Evolutionary conservation across 1,140 invertebrate genomes (phyloP).

Genomic region (Oedothorax gibbosus): DNA sequence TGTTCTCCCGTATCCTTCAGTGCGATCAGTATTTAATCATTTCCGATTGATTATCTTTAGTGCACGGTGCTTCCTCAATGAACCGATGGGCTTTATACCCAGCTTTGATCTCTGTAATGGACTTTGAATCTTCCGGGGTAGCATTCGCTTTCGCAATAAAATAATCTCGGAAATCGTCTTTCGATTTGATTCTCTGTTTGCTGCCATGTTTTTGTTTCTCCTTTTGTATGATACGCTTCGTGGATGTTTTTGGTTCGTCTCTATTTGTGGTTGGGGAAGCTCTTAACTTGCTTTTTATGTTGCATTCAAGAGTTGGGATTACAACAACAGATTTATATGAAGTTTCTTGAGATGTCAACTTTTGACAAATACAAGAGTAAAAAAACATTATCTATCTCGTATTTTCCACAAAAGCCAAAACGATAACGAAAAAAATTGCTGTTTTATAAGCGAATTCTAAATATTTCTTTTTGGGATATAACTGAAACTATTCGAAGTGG

Average conservation of each 20-base stretch:
- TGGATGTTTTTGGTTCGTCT: constrained; percentile 13
- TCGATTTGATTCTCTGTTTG: constrained; percentile 26
- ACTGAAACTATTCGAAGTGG: too few relatives aligned
- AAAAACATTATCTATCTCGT: too few relatives aligned
- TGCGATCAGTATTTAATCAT: neutral
- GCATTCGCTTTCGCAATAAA: constrained; percentile 13
- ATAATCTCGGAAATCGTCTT: constrained; percentile 25
- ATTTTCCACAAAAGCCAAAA: too few relatives aligned
- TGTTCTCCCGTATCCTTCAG: too few relatives aligned
- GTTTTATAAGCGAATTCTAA: too few relatives aligned
- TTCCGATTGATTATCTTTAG: neutral
- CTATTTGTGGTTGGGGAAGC: neutral
- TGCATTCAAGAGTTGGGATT: neutral
- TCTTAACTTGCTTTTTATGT: neutral
- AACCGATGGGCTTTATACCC: constrained; percentile 17
- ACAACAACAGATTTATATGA: neutral
- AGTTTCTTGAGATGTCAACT: too few relatives aligned
- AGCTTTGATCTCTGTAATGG: constrained; percentile 46
- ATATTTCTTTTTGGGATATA: too few relatives aligned
- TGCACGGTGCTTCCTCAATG: constrained; percentile 15
- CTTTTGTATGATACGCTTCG: too few relatives aligned
- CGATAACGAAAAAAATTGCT: too few relatives aligned
- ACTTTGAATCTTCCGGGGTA: constrained; percentile 28
- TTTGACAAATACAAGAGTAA: too few relatives aligned
- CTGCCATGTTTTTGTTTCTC: neutral